phyloP scores from a whole-genome alignment of 2,888 invertebrate genomes.

The Polydrusus tereticollis region DNA sequence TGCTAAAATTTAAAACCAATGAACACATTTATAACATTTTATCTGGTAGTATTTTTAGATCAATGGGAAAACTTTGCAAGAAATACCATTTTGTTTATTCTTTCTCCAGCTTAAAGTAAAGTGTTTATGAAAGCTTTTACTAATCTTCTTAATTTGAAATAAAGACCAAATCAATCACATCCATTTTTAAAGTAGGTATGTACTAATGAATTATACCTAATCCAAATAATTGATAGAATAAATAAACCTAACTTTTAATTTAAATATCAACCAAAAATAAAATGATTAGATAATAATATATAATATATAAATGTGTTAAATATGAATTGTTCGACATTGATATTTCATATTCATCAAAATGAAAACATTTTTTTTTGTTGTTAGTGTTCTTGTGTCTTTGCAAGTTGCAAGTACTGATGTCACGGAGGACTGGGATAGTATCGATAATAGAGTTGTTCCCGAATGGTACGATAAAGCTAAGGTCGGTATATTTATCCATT shows the following conservation, averaged over 20 bases:
- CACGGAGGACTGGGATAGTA: slow-evolving; percentile 84
- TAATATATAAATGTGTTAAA: too few relatives aligned
- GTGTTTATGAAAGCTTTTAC: too few relatives aligned
- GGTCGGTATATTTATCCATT: slow-evolving; percentile 93
- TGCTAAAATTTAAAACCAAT: too few relatives aligned
- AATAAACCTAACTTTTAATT: neutral
- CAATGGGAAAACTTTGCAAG: too few relatives aligned
- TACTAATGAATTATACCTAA: neutral
- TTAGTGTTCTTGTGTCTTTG: neutral
- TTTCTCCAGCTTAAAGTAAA: too few relatives aligned
- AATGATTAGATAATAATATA: slow-evolving; percentile 3
- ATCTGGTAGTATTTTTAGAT: too few relatives aligned
- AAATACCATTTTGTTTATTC: too few relatives aligned
- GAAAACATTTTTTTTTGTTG: neutral
- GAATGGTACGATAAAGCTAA: slow-evolving; percentile 92
- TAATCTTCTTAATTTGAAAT: neutral
- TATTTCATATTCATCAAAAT: neutral
- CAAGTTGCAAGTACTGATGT: slow-evolving; percentile 13
- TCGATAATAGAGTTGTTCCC: slow-evolving; percentile 87
- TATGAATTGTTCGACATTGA: too few relatives aligned
- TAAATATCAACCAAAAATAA: neutral
- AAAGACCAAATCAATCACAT: neutral
- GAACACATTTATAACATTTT: too few relatives aligned
- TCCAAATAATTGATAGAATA: neutral
- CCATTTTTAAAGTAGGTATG: neutral